Percentiles rank a stretch among this genome's conserved stretches.
Conservation (phyloP, 2,888 invertebrate species). For the Athetis lepigone region DNA sequence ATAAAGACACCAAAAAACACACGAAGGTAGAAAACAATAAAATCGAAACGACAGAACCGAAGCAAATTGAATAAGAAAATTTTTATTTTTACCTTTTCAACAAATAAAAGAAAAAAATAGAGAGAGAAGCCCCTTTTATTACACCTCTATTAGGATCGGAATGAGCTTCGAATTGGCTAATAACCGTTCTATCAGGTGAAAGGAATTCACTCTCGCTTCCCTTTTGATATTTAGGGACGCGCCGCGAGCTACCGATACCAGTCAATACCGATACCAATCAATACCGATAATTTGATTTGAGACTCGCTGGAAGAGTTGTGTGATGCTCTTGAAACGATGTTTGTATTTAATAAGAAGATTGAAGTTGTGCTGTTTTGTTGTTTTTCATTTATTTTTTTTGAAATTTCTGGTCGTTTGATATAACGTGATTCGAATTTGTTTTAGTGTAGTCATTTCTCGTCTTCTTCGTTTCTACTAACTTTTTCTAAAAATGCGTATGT, state of each 20-base stretch:
- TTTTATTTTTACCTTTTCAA: slow-evolving; percentile 79
- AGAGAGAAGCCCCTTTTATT: slow-evolving; percentile 86
- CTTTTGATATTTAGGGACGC: slow-evolving; percentile 71
- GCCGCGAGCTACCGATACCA: slow-evolving; percentile 53
- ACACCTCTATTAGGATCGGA: slow-evolving; percentile 89
- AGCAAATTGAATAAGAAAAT: slow-evolving; percentile 85
- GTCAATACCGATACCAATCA: slow-evolving; percentile 59
- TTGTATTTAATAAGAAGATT: slow-evolving; percentile 36
- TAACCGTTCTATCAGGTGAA: slow-evolving; percentile 90
- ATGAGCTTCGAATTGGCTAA: slow-evolving; percentile 89
- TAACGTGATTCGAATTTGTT: no score
- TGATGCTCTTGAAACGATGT: slow-evolving; percentile 27
- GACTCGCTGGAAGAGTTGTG: slow-evolving; percentile 10
- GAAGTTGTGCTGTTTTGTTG: slow-evolving; percentile 1
- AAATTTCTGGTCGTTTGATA: no score
- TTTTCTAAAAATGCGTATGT: no score
- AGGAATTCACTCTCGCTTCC: slow-evolving; percentile 86
- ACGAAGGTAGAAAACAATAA: slow-evolving; percentile 58
- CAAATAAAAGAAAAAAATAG: slow-evolving; percentile 84
- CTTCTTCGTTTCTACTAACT: no score
- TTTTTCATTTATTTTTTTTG: no score
- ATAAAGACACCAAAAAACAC: slow-evolving; percentile 39
- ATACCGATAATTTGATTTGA: slow-evolving; percentile 60
- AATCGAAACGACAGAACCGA: slow-evolving; percentile 58
- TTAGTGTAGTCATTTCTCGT: no score